phyloP scores from a whole-genome alignment of 1,140 invertebrate genomes.

The Globodera rostochiensis region DNA sequence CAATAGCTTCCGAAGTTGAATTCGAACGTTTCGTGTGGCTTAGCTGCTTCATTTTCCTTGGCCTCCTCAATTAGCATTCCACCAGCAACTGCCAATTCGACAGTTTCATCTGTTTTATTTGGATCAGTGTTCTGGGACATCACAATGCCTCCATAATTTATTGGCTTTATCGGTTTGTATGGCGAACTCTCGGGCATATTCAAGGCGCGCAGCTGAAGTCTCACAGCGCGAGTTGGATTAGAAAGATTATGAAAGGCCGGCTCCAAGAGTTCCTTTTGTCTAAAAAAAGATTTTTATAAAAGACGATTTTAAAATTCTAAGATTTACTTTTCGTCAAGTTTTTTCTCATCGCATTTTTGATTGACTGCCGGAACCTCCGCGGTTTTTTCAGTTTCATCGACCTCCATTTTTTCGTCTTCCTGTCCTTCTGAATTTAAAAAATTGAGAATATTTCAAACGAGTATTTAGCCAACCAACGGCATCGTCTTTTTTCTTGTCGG shows the following conservation, averaged over 20 bases:
- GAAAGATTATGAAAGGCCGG: constrained; percentile 85
- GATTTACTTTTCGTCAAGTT: constrained; percentile 22
- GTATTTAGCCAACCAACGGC: neutral
- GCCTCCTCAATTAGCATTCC: constrained; percentile 4
- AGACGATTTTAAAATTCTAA: neutral
- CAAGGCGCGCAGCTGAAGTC: constrained; percentile 87
- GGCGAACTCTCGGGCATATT: constrained; percentile 78
- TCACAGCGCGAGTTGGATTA: constrained; percentile 90
- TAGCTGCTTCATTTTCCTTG: neutral
- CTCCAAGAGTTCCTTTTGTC: constrained; percentile 74
- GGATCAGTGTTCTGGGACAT: constrained; percentile 79
- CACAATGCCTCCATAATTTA: constrained; percentile 90
- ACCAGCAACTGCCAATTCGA: constrained; percentile 77
- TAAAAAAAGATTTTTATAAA: constrained; percentile 11
- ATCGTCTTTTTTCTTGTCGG: constrained; percentile 63
- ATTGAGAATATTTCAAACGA: neutral
- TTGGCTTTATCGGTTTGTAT: constrained; percentile 80
- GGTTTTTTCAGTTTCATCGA: constrained; percentile 32
- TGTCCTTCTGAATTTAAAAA: constrained; percentile 70
- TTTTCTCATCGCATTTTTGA: constrained; percentile 63
- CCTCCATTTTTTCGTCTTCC: constrained; percentile 61
- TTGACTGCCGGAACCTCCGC: neutral
- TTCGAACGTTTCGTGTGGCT: constrained; percentile 24
- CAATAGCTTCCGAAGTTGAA: constrained; percentile 22
- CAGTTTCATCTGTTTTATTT: constrained; percentile 80